Evolutionary conservation across 2,113 vertebrate genomes (phyloP), one percentile per base, ranked within the genome.

Genomic region (Thinocorus orbignyianus): DNA sequence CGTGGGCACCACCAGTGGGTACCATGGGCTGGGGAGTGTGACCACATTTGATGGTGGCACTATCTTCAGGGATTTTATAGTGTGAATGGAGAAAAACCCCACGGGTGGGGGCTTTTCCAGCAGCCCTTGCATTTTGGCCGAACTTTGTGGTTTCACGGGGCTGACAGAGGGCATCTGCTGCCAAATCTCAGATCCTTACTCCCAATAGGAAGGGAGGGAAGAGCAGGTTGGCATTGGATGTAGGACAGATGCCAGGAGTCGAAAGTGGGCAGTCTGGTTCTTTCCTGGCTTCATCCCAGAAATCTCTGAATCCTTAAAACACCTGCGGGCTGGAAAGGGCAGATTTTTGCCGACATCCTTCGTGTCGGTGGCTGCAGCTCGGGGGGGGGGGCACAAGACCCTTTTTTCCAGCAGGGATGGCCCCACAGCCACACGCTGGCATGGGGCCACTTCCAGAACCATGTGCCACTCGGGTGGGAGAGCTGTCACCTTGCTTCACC

Each of bases 21-120:
- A 6, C 10, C 9, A 0, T 1, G 2, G n/a, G 55, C 44, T 30
- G 65, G 51, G 20, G 13, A 7, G 30, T 2, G 15, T 33, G 35
- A 3, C 14, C 0, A 0, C 1, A 1, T 11, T 39, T 13, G 55
- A 26, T 39, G 71, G 30, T 55, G 76, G 18, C 41, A 6, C 35
- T 0, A 0, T 39, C 68, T 26, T 6, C 0, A 0, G 18, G 25
- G 64, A 1, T 22, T 84, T 42, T 16, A 3, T 39, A 39, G 25
- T 24, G 9, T 2, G 42, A 33, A 44, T 1, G 31, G 23, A 74
- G 65, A 68, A 49, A 7, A 52, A 4, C 11, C 60, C 84, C 35
- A 13, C 73, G 16, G 39, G 0, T 7, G 46, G 68, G 28, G 39
- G 20, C 62, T 54, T 26, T 7, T 26, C 76, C 58, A 31, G 66